Conservation (phyloP, 2,797 vertebrate species). For the Pogonophryne albipinna region DNA sequence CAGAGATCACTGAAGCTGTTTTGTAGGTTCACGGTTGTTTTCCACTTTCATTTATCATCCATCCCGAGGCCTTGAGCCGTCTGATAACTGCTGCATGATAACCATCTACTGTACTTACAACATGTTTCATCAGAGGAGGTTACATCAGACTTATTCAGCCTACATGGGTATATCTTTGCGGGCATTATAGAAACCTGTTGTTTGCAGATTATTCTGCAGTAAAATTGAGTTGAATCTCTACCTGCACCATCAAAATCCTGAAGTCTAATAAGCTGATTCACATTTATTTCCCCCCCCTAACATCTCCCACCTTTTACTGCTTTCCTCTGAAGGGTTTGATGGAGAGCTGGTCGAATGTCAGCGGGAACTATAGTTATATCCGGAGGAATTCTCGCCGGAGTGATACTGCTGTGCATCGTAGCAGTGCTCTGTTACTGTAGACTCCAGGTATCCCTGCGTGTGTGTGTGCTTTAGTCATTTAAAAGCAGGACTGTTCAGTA, state of each 20-base stretch:
- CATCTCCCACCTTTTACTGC: not conserved
- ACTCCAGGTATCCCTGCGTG: constrained; percentile 89
- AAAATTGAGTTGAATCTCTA: not conserved
- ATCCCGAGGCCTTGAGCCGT: constrained; percentile 19
- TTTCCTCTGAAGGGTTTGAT: constrained; percentile 90
- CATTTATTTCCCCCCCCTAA: not conserved
- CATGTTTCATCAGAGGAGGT: constrained; percentile 54
- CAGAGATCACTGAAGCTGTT: not conserved
- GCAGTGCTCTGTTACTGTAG: constrained; percentile 98
- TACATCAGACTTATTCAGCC: constrained; percentile 58
- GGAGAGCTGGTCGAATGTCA: constrained; percentile 99
- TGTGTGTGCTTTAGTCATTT: not conserved
- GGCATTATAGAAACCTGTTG: constrained; percentile 80
- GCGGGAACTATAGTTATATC: constrained; percentile 99
- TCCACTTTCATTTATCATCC: not conserved
- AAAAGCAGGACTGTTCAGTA: not conserved
- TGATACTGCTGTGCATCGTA: constrained; percentile 97
- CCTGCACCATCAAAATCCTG: not conserved
- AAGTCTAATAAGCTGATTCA: constrained; percentile 2
- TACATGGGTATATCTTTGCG: constrained; percentile 58
- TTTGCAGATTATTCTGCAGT: constrained; percentile 33
- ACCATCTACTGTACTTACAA: constrained; percentile 33
- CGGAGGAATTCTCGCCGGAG: constrained; percentile 96
- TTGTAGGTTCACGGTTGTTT: not conserved
- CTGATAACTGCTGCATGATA: constrained; percentile 21